Evolutionary conservation across 2,797 vertebrate genomes (phyloP).

Genomic region (Sebastes trivittatus): DNA sequence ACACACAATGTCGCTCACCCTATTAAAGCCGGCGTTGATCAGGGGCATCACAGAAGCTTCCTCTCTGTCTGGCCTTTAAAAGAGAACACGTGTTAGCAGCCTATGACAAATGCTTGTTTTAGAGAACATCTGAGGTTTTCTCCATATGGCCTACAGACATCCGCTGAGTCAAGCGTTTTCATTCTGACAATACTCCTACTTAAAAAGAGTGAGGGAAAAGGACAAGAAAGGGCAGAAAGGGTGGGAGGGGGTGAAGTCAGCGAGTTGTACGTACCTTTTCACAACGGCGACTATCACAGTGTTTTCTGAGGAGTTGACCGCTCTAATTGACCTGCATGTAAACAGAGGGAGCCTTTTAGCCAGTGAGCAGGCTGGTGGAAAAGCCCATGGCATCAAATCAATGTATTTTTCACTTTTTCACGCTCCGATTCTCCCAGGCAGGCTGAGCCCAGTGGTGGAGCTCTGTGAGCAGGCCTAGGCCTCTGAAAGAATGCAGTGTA

Average conservation of each 20-base stretch:
- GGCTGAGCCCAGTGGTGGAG: conserved; percentile 74
- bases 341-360: conserved; percentile 77
- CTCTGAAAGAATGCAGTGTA: conserved; percentile 84
- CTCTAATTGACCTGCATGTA: conserved; percentile 92
- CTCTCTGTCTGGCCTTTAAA: conserved; percentile 91
- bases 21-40: conserved; percentile 95
- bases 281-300: conserved; percentile 97
- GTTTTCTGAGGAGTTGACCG: conserved; percentile 92
- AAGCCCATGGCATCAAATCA: conserved; percentile 76
- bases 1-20: conserved; percentile 81
- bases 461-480: conserved; percentile 63
- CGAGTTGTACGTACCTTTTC: conserved; percentile 85
- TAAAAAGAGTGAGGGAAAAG: conserved; percentile 1
- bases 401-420: conserved; percentile 76
- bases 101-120: conserved; percentile 36
- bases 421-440: conserved; percentile 71
- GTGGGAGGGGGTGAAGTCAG: not conserved
- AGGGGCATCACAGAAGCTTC: conserved; percentile 94
- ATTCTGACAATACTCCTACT: conserved; percentile 1
- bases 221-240: not conserved
- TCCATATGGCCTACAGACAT: conserved; percentile 14
- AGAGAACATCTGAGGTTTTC: conserved; percentile 31
- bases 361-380: conserved; percentile 53
- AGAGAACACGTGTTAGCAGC: conserved; percentile 46
- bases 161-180: not conserved